Evolutionary conservation across 2,888 invertebrate genomes (phyloP).

Genomic region (Hemaris fuciformis): DNA sequence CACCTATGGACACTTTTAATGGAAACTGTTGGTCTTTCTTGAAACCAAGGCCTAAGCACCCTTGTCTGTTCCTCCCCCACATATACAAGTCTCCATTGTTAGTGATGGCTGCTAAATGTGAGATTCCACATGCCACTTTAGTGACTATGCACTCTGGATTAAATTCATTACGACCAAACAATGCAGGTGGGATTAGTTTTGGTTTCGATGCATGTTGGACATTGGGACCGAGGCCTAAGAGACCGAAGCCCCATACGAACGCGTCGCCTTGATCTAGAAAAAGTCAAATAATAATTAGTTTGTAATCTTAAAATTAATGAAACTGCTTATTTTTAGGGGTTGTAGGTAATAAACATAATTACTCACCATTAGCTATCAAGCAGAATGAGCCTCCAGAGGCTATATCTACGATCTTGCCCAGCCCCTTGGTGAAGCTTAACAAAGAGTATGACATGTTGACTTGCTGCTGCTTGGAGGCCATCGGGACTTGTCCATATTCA

Average conservation of each 20-base stretch:
- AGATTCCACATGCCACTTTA: conserved; percentile 86
- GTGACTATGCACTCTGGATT: conserved; percentile 85
- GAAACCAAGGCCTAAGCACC: conserved; percentile 92
- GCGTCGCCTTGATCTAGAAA: conserved; percentile 88
- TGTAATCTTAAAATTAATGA: no score
- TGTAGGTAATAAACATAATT: no score
- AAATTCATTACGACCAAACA: conserved; percentile 94
- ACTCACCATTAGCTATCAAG: conserved; percentile 88
- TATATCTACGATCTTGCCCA: conserved; percentile 90
- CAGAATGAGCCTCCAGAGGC: conserved; percentile 95
- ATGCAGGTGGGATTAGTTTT: conserved; percentile 86
- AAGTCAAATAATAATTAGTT: background rate
- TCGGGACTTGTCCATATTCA: conserved; percentile 92
- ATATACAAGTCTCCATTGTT: conserved; percentile 91
- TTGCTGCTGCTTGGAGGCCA: conserved; percentile 82
- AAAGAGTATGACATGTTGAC: conserved; percentile 86
- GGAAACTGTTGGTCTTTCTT: conserved; percentile 93
- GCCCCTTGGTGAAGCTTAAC: conserved; percentile 78
- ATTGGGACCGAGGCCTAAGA: conserved; percentile 93
- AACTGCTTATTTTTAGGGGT: no score
- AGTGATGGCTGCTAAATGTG: conserved; percentile 89
- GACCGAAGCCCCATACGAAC: conserved; percentile 96
- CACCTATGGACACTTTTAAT: conserved; percentile 90
- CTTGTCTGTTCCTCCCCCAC: conserved; percentile 95
- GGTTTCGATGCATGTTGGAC: conserved; percentile 85